Conservation (phyloP, 2,888 invertebrate species). For the Drosophila limbata region DNA sequence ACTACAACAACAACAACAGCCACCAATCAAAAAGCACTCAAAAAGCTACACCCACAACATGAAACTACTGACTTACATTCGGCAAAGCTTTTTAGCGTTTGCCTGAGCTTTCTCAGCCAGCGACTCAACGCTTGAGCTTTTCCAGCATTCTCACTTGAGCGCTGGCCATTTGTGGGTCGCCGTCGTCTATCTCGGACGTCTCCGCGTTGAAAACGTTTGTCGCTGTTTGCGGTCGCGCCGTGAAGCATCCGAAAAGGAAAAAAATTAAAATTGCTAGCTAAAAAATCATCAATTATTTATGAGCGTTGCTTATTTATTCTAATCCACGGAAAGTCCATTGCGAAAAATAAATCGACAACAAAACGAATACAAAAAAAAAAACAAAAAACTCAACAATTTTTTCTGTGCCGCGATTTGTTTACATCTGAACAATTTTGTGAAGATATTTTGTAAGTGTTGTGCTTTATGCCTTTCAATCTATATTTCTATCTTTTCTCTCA, state of each 20-base stretch:
- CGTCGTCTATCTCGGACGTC: conserved; percentile 33
- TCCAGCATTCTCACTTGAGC: conserved; percentile 68
- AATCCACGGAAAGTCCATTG: conserved; percentile 11
- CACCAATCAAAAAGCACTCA: conserved; percentile 18
- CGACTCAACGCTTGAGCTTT: conserved; percentile 50
- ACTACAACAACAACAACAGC: not conserved
- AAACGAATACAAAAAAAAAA: not conserved
- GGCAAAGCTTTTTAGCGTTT: conserved; percentile 27
- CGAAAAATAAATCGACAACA: conserved; percentile 1
- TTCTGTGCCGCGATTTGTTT: conserved; percentile 52
- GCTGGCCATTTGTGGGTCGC: conserved; percentile 62
- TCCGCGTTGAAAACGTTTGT: conserved; percentile 13
- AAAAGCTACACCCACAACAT: conserved; percentile 49
- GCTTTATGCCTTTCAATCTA: conserved; percentile 6
- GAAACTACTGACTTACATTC: conserved; percentile 34
- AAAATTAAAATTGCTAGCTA: conserved; percentile 43
- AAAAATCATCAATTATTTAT: conserved; percentile 43
- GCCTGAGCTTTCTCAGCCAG: conserved; percentile 57
- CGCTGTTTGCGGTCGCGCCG: conserved; percentile 37
- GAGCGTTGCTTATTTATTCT: conserved; percentile 26
- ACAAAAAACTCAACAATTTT: conserved; percentile 12
- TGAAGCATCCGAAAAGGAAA: conserved; percentile 31
- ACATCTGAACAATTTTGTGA: conserved; percentile 41
- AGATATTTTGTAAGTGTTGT: conserved; percentile 55
- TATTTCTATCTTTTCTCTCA: conserved; percentile 3